Conservation (phyloP, 2,113 vertebrate genomes). For the Rhabdomys dilectus region DNA sequence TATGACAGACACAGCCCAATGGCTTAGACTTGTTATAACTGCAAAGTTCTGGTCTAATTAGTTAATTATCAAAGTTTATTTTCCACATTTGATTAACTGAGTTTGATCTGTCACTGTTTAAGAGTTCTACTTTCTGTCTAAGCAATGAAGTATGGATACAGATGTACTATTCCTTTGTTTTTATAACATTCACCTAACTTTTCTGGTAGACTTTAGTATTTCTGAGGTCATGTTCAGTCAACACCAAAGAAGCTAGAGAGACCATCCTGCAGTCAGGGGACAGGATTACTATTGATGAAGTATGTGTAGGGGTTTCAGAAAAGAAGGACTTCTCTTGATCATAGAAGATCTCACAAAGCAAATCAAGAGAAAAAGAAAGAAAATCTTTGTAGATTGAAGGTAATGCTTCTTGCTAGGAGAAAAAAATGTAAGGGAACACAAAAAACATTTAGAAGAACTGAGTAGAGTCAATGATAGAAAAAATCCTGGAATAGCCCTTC, state of each 20-base stretch:
- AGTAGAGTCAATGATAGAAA: neutral
- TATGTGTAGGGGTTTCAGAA: neutral
- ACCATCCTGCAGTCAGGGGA: neutral
- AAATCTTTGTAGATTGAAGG: neutral
- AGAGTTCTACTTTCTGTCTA: neutral
- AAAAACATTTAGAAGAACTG: neutral
- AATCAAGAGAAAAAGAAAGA: neutral
- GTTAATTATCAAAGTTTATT: neutral
- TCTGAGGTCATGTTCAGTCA: neutral
- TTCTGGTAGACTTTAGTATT: neutral
- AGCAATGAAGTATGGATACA: neutral
- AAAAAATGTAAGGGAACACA: neutral
- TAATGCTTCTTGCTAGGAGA: neutral
- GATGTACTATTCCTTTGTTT: neutral
- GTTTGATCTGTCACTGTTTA: neutral
- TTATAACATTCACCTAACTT: conserved; percentile 20
- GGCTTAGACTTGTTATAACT: neutral
- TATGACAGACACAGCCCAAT: neutral
- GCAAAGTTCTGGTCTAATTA: neutral
- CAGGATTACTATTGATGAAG: neutral
- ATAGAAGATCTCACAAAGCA: neutral
- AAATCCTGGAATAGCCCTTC: neutral
- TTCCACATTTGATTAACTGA: conserved; percentile 12
- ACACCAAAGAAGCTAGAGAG: conserved; percentile 15
- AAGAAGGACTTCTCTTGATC: neutral